phyloP scores from a whole-genome alignment of 2,797 vertebrate species.

The Ptychadena robeensis region DNA sequence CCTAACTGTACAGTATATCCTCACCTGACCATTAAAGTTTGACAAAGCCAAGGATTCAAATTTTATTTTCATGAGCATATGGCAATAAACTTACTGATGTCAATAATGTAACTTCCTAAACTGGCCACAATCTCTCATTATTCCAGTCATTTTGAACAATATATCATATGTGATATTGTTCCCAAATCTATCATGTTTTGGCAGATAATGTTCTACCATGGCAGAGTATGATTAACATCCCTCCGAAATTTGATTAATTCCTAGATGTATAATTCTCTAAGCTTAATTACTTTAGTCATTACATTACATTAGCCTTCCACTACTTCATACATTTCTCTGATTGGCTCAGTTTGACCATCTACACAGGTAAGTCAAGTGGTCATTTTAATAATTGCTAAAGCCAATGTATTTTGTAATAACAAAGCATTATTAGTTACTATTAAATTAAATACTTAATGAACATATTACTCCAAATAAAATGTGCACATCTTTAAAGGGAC shows the following conservation, averaged over 20 bases:
- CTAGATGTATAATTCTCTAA: constrained; percentile 75
- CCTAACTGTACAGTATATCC: too few relatives aligned
- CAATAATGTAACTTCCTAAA: not conserved
- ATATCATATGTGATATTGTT: constrained; percentile 68
- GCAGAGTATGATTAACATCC: not conserved
- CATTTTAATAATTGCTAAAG: not conserved
- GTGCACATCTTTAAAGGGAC: not conserved
- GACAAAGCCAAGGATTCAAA: too few relatives aligned
- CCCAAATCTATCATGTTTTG: constrained; percentile 79
- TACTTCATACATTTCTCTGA: not conserved
- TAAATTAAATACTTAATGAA: not conserved
- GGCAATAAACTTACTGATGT: too few relatives aligned
- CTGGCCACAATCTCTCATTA: not conserved
- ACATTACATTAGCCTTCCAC: not conserved
- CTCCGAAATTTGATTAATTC: constrained; percentile 67
- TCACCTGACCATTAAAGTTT: too few relatives aligned
- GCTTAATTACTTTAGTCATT: not conserved
- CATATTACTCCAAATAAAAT: not conserved
- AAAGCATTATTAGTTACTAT: not conserved
- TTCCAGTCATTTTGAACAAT: not conserved
- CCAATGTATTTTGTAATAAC: not conserved
- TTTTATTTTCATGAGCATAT: too few relatives aligned
- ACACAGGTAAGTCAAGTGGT: not conserved
- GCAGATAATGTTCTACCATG: constrained; percentile 9
- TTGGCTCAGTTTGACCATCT: not conserved